Evolutionary conservation across 2,888 invertebrate genomes (phyloP).

Genomic region (Synergus japonicus): DNA sequence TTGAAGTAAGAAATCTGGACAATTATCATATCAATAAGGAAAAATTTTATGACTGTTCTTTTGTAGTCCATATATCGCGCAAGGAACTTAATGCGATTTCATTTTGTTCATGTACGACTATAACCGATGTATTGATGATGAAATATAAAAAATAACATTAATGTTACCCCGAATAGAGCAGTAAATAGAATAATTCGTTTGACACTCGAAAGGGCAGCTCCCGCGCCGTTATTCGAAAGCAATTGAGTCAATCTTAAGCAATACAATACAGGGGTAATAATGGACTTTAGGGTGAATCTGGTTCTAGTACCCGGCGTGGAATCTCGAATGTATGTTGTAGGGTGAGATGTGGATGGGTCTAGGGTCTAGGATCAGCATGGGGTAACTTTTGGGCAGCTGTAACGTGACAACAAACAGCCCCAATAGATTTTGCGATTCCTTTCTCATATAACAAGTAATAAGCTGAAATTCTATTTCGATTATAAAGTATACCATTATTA

Average conservation of each 20-base stretch:
- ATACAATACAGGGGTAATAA: constrained; percentile 77
- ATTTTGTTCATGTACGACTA: neutral
- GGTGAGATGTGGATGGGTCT: constrained; percentile 58
- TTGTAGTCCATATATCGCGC: neutral
- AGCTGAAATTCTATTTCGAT: neutral
- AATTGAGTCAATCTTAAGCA: constrained; percentile 77
- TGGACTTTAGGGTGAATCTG: constrained; percentile 76
- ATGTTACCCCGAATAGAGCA: constrained; percentile 69
- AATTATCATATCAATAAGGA: no score
- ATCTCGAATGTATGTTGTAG: constrained; percentile 48
- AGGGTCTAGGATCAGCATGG: constrained; percentile 61
- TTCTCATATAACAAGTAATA: constrained; percentile 49
- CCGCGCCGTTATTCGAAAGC: constrained; percentile 75
- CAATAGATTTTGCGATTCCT: constrained; percentile 60
- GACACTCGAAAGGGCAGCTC: constrained; percentile 64
- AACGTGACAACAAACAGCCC: constrained; percentile 74
- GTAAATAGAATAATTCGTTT: constrained; percentile 76
- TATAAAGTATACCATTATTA: neutral
- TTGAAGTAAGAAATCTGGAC: no score
- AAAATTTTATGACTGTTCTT: no score
- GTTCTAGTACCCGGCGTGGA: constrained; percentile 60
- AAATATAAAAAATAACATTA: constrained; percentile 33
- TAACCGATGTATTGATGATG: neutral
- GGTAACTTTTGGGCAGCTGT: constrained; percentile 73
- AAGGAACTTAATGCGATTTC: neutral